Conservation (phyloP, 2,797 vertebrate genomes). For the Echiichthys vipera region DNA sequence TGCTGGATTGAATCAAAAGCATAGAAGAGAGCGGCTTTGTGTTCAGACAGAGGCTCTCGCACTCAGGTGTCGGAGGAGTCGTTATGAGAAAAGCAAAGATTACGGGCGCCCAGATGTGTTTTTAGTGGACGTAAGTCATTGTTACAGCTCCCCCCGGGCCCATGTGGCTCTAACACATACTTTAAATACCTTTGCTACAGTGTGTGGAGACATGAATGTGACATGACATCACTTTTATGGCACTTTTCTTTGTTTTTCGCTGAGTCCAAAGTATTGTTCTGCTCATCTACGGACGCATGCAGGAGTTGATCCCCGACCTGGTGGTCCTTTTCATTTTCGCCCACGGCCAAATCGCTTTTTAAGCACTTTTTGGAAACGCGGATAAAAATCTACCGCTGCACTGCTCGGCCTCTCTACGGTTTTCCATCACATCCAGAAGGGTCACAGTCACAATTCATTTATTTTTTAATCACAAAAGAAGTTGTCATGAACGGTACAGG, state of each 20-base stretch:
- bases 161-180: slow-evolving; percentile 10
- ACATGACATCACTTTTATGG: background rate
- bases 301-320: background rate
- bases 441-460: too few species aligned
- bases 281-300: background rate
- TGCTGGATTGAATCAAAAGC: background rate
- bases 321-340: background rate
- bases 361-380: background rate
- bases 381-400: too few species aligned
- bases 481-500: too few species aligned
- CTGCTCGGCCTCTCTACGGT: too few species aligned
- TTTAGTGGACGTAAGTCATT: slow-evolving; percentile 22
- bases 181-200: background rate
- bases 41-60: background rate
- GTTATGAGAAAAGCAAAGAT: slow-evolving; percentile 22
- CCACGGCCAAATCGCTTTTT: background rate
- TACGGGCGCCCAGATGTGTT: slow-evolving; percentile 21
- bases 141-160: background rate
- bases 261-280: background rate
- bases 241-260: background rate
- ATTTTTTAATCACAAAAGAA: too few species aligned
- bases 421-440: too few species aligned
- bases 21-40: background rate
- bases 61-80: slow-evolving; percentile 22
- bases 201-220: background rate